A percentile compares a stretch with the other conserved stretches of the same genome.
phyloP scores from a whole-genome alignment of 2,113 vertebrate genomes.

The Brienomyrus longianalis region DNA sequence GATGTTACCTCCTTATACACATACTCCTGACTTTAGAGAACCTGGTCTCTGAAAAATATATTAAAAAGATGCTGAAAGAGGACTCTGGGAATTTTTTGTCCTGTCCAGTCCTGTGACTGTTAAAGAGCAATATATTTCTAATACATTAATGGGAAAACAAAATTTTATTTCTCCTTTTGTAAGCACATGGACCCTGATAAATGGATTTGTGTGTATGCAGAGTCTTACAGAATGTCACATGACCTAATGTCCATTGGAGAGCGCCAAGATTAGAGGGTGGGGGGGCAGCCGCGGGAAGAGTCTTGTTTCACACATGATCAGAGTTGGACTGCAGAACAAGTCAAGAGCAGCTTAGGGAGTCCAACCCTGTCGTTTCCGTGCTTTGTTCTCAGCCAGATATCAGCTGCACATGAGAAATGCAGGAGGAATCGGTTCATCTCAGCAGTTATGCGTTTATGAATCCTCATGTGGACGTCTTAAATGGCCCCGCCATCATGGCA shows the following conservation, averaged over 20 bases:
- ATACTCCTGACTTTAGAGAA: neutral
- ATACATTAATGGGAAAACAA: neutral
- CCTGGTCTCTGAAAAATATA: neutral
- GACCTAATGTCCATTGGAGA: neutral
- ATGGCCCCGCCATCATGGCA: neutral
- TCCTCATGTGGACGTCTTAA: neutral
- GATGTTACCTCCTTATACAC: neutral
- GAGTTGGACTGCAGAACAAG: neutral
- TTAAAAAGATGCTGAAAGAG: slow-evolving; percentile 25
- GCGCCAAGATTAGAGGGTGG: neutral
- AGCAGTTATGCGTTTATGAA: too few species aligned
- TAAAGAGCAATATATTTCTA: neutral
- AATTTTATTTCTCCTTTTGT: neutral
- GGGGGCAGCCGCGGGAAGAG: neutral
- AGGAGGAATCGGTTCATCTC: too few species aligned
- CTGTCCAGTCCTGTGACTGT: neutral
- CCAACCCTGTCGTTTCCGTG: neutral
- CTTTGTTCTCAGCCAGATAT: neutral
- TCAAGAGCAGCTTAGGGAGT: neutral
- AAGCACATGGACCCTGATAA: neutral
- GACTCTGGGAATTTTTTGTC: neutral
- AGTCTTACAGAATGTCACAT: slow-evolving; percentile 10
- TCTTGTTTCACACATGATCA: slow-evolving; percentile 5
- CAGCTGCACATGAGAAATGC: neutral
- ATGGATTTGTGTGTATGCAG: neutral